Percentiles rank a stretch among this genome's conserved stretches.
Conservation (phyloP, 2,113 vertebrate genomes). For the Brachirus orientalis region DNA sequence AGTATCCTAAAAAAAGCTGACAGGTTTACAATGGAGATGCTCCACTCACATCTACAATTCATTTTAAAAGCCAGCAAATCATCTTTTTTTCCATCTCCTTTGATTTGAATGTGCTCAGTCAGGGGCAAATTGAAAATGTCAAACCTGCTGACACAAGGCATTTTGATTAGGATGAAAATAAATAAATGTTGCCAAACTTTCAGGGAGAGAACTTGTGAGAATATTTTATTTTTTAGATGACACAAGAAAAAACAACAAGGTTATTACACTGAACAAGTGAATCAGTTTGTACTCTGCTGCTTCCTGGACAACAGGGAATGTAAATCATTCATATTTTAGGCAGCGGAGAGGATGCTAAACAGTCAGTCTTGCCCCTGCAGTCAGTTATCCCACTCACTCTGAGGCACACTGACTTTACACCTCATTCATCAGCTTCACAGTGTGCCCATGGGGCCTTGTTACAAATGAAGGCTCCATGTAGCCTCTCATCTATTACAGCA, state of each 20-base stretch:
- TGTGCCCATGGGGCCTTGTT: slow-evolving; percentile 35
- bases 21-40: neutral
- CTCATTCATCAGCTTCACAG: slow-evolving; percentile 60
- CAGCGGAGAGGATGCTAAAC: slow-evolving; percentile 18
- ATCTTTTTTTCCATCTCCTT: slow-evolving; percentile 5
- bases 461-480: slow-evolving; percentile 33
- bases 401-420: slow-evolving; percentile 19
- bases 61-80: slow-evolving; percentile 13
- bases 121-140: slow-evolving; percentile 25
- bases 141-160: neutral
- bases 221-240: neutral
- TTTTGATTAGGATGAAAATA: slow-evolving; percentile 21
- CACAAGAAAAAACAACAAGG: slow-evolving; percentile 22
- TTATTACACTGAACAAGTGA: slow-evolving; percentile 15
- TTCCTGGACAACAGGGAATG: slow-evolving; percentile 13
- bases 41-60: neutral
- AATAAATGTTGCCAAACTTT: slow-evolving; percentile 4
- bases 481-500: slow-evolving; percentile 39
- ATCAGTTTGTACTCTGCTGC: neutral
- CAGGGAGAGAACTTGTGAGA: neutral
- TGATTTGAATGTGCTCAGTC: slow-evolving; percentile 30
- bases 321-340: slow-evolving; percentile 33
- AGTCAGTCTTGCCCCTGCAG: slow-evolving; percentile 27
- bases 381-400: slow-evolving; percentile 16
- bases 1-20: neutral